Base-by-base conservation (phyloP, 2,797 vertebrate species). In the Phataginus tetradactyla region DNA sequence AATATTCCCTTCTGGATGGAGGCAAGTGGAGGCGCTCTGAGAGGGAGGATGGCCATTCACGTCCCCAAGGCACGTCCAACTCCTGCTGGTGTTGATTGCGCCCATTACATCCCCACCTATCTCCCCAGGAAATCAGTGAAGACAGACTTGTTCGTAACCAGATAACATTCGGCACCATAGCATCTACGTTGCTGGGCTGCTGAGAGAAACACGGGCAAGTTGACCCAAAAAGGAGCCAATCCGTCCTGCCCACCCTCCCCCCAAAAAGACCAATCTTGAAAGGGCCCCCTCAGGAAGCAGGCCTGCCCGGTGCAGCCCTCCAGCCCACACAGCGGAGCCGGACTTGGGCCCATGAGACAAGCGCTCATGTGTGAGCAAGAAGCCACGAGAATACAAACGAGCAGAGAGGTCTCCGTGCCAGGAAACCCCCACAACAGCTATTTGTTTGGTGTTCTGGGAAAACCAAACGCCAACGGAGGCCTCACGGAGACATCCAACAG, bases 401-500 rank as follows among this genome's bases (percentile, higher is more conserved):
- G 94, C 90, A 7, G 39, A 25, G 92, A 86, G 29, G 49, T 32
- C 86, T 85, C 45, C 0, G 25, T 69, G 97, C 98, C 98, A 98
- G 96, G 91, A 94, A 96, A 93, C 91, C 79, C 91, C 95, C 96
- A 97, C 97, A 97, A 98, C n/a, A 51, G 93, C 93, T 69, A 96
- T 93, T 98, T 98, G 98, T 98, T 95, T 59, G 32, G 80, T 27
- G 72, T 86, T 96, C 97, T 97, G 97, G 98, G 97, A 97, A 98
- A 97, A 77, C 86, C 21, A 1, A 90, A 53, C n/a, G 61, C 90
- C 96, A 49, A n/a, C 51, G 6, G 66, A 81, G 90, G 68, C 91
- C 84, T 89, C 94, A 78, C 6, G 39, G 95, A 96, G 94, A 88
- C 90, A 93, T 91, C 95, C 96, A 80, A 78, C 74, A 49, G 86